Conservation (phyloP, 2,797 vertebrate species). For the Phoebastria nigripes region DNA sequence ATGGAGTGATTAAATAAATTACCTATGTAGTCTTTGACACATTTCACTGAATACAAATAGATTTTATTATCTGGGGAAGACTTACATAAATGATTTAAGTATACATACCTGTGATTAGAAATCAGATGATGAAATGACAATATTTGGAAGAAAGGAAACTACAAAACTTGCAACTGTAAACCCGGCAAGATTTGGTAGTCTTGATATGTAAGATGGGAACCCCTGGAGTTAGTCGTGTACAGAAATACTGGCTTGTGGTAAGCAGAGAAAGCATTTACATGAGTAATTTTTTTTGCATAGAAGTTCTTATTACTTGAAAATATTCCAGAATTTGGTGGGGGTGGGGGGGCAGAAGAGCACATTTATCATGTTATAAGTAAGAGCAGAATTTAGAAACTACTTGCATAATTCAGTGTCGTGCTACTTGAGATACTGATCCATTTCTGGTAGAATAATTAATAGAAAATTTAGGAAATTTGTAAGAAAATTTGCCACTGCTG, state of each 20-base stretch:
- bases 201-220: background rate
- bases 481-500: background rate
- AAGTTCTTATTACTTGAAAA: background rate
- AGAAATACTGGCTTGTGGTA: background rate
- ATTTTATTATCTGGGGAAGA: background rate
- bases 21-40: background rate
- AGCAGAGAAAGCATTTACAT: background rate
- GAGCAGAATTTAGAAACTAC: background rate
- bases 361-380: background rate
- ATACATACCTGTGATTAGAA: background rate
- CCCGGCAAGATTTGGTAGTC: background rate
- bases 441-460: background rate
- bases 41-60: background rate
- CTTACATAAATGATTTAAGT: background rate
- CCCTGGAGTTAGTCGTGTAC: background rate
- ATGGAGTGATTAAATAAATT: background rate
- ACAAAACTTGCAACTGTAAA: background rate
- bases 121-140: background rate
- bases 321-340: background rate
- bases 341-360: background rate
- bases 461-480: background rate
- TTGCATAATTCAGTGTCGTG: background rate
- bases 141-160: background rate
- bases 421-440: background rate
- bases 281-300: background rate